phyloP scores from a whole-genome alignment of 2,797 vertebrate species.

The Coregonus sp. region DNA sequence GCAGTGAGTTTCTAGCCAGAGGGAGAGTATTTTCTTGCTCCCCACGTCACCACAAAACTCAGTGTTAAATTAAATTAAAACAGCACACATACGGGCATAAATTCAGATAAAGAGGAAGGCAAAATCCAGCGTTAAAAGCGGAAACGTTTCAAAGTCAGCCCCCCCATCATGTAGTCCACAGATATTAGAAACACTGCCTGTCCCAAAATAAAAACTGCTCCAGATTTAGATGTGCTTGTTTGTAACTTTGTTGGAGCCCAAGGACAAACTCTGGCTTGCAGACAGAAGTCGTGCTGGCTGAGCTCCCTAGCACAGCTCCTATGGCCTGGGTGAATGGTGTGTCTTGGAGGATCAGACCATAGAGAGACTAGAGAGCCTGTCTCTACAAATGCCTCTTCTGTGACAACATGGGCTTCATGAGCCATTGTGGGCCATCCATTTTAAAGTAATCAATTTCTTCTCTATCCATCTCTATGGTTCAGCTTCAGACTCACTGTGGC shows the following conservation, averaged over 20 bases:
- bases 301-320: no score
- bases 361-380: no score
- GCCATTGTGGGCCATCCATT: neutral
- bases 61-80: neutral
- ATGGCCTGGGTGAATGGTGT: no score
- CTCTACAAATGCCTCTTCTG: neutral
- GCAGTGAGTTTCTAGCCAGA: no score
- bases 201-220: neutral
- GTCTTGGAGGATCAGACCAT: no score
- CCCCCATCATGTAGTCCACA: neutral
- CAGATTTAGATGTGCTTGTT: neutral
- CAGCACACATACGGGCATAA: neutral
- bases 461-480: neutral
- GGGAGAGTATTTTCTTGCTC: no score
- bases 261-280: conserved; percentile 46
- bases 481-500: neutral
- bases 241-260: conserved; percentile 31
- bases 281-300: no score
- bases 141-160: neutral
- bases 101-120: neutral
- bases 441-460: neutral
- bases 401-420: neutral
- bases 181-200: neutral
- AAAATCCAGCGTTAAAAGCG: neutral
- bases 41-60: no score